Evolutionary conservation across 1,140 invertebrate species (phyloP), one percentile per base, ranked within the genome.

Genomic region (Sarcophaga bullata): DNA sequence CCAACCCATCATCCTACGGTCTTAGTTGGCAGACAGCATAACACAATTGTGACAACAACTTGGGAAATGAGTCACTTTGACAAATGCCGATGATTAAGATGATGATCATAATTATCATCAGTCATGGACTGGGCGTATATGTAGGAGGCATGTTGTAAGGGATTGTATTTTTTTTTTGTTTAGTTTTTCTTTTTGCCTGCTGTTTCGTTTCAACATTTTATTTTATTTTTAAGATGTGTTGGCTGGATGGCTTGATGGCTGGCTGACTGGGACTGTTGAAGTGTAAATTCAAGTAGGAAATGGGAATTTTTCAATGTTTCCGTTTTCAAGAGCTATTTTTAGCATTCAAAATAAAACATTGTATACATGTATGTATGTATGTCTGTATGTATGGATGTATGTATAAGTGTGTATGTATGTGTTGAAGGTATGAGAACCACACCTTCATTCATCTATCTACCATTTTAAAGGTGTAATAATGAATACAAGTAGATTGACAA

Each of bases 261-360:
- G 25, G 25, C 25, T 37, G 25, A 37, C 1, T 37, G 25, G 25
- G 25, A 1, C 25, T 68, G 62, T 10, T 68, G 62, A 25, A 19
- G 62, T 68, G 62, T 68, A 68, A 68, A 17, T 68, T 68, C 62
- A 68, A 68, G 62, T 68, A 4, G 25, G n/a, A 19, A 68, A 68
- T 68, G 62, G 62, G 62, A 68, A 68, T 68, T 37, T n/a, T 68
- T 68, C 17, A 68, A 68, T 68, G 54, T 58, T 58, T 58, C 17
- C n/a, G 7, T 19, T 68, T 68, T 68, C n/a, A 68, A 68, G 9
- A 19, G 17, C 19, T 68, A 68, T 68, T 19, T 68, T 76, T 76
- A 76, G 46, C 1, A 37, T 48, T 48, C 25, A 10, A 76, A 47
- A 76, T 48, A 19, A 19, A 19, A 17, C n/a, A 19, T 6, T 68